Evolutionary conservation across 2,113 vertebrate genomes (phyloP).

Genomic region (Mystacornis crossleyi): DNA sequence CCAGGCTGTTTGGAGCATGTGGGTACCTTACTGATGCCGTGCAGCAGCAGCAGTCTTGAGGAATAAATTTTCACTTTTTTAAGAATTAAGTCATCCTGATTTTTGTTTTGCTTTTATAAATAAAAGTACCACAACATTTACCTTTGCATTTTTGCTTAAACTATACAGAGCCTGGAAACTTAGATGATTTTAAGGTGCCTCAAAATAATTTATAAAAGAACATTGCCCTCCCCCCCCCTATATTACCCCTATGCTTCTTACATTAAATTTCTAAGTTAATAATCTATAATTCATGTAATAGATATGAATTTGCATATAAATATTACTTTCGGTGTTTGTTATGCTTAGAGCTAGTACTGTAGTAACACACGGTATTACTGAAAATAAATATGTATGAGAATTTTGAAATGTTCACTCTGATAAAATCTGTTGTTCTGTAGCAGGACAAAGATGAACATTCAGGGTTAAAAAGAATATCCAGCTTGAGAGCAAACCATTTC

Average conservation of each 20-base stretch:
- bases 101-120: not conserved
- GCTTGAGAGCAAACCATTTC: not conserved
- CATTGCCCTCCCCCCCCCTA: not conserved
- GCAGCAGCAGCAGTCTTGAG: not conserved
- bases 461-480: constrained; percentile 41
- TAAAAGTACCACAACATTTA: not conserved
- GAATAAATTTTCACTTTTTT: not conserved
- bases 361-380: not conserved
- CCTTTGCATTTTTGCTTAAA: not conserved
- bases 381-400: not conserved
- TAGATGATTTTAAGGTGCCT: not conserved
- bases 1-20: not conserved
- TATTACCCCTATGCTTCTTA: not conserved
- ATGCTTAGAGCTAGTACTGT: not conserved
- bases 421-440: not conserved
- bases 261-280: not conserved
- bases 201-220: not conserved
- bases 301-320: not conserved
- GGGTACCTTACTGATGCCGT: not conserved
- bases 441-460: not conserved
- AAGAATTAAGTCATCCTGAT: not conserved
- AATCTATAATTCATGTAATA: not conserved
- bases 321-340: not conserved
- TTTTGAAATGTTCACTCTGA: not conserved
- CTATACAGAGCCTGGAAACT: not conserved